Percentiles rank a stretch among this genome's conserved stretches.
Evolutionary conservation across 2,797 vertebrate species (phyloP).

Genomic region (Halcyon badia): DNA sequence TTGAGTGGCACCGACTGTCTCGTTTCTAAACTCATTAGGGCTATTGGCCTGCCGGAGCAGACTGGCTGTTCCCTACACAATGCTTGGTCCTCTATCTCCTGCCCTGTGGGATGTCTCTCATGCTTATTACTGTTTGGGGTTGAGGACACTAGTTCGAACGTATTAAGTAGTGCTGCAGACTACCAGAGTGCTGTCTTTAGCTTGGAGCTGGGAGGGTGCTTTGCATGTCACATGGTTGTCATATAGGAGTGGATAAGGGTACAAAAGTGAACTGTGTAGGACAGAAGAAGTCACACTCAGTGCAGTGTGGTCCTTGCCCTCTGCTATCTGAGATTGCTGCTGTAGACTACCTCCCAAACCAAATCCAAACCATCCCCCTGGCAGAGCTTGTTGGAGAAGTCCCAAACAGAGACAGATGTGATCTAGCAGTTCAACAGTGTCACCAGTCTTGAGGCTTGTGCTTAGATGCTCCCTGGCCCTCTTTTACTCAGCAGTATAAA

Average conservation of each 20-base stretch:
- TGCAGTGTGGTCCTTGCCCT: not conserved
- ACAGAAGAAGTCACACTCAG: not conserved
- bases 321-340: not conserved
- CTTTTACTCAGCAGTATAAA: not conserved
- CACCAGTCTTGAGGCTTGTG: not conserved
- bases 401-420: not conserved
- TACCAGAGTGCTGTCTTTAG: not conserved
- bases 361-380: not conserved
- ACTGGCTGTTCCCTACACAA: rapidly evolving
- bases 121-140: not conserved
- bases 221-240: rapidly evolving
- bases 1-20: not conserved
- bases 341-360: not conserved
- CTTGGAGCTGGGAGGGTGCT: not conserved
- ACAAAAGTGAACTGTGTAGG: not conserved
- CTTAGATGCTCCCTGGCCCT: not conserved
- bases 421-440: not conserved
- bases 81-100: not conserved
- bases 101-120: not conserved
- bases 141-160: not conserved
- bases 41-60: not conserved
- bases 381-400: not conserved
- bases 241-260: not conserved
- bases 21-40: not conserved
- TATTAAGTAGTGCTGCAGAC: not conserved